Evolutionary conservation across 2,888 invertebrate genomes (phyloP), one percentile per base, ranked within the genome.

Genomic region (Philonicus albiceps): DNA sequence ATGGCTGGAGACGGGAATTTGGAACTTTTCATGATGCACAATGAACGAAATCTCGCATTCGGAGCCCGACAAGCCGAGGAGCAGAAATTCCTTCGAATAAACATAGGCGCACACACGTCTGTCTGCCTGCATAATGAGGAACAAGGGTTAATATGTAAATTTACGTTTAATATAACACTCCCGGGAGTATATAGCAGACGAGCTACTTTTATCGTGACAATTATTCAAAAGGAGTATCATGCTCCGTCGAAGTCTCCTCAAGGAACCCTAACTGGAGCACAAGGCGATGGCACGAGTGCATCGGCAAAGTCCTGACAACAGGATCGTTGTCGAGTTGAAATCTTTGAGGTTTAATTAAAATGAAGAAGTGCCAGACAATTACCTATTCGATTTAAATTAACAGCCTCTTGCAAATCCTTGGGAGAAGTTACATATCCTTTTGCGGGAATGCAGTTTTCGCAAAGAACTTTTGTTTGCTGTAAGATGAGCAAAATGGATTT

Each of bases 81-180:
- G 13, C 27, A 34, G 53, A 80, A 31, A 80, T 53, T 53, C 80
- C 30, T 53, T n/a, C 49, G 49, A 53, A 80, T 53, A 53, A 80
- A 53, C n/a, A 37, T 72, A 72, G 13, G 13, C 73, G 34, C 40
- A 27, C 27, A 84, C 73, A 73, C n/a, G 16, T 74, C 30, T 49
- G 74, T 27, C 43, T 85, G 78, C 37, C 64, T n/a, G 55, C 78
- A 78, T 86, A 86, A 86, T 86, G 84, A 86, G 81, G 73, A 86
- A 86, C 86, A 86, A 49, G 76, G 86, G 86, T 86, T 86, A 86
- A 86, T 86, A 86, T 86, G 86, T 86, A 86, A 86, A 86, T 86
- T 86, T 81, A 31, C 74, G 86, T 86, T 86, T 76, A 86, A 86
- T 81, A 86, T 86, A 80, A 80, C 86, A 81, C 86, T 81, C 81